Base-by-base conservation (phyloP, 2,888 invertebrate species). In the Lasioglossum calceatum region DNA sequence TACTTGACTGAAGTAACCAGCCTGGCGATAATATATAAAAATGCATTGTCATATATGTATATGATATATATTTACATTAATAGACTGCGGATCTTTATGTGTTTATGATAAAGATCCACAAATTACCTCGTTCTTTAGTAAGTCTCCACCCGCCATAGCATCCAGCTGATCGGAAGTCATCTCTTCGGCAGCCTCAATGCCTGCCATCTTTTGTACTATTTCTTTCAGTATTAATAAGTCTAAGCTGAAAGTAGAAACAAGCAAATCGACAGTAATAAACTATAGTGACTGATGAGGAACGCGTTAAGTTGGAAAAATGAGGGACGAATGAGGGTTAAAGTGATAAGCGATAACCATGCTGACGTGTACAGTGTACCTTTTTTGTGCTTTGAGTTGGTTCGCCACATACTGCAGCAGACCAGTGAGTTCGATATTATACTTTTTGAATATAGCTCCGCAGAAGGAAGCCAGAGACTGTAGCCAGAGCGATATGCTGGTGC, bases 151-250 rank as follows among this genome's bases (percentile, higher is more conserved):
- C 80, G 98, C 98, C 97, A 99, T 98, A 0, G 99, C 99, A 94
- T 99, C 98, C 80, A 99, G 95, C 94, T 99, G 99, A 93, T 99
- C 99, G 39, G 97, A 96, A 0, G 99, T 99, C 96, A 99, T 98
- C 95, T 99, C 99, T 95, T 99, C 99, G 0, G 98, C 98, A 0
- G 99, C 98, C 96, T 99, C 99, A 81, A 99, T 98, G 1, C 99
- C 99, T 0, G 99, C 98, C 99, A 99, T 99, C 96, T 99, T 99
- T 96, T 99, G 99, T 71, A 99, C 98, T 90, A 99, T 98, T 96
- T 99, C 99, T 95, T 99, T 98, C 81, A 99, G 96, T 90, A 99
- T 98, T 50, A 99, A 96, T 92, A 99, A 96, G 96, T 99, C 99
- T 96, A 97, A 97, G 96, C 98, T 98, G 95, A 87, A 95, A 95